Conservation (phyloP, 2,888 invertebrate species). For the Asteroscopus sphinx region DNA sequence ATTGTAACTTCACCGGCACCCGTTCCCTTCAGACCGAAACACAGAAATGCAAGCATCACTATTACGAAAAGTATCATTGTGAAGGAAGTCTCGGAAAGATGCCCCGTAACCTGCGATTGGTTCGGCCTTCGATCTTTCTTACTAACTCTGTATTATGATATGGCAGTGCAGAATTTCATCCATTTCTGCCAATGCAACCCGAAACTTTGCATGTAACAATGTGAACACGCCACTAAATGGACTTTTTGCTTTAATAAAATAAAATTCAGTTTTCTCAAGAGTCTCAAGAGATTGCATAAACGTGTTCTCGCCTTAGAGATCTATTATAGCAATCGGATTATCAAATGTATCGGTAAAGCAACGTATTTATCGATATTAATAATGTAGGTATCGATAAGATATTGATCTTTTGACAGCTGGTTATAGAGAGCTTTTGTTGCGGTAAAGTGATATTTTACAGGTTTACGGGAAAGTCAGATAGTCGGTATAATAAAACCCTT, state of each 20-base stretch:
- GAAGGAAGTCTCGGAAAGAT: not conserved
- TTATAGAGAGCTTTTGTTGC: too few species aligned
- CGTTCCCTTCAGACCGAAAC: too few species aligned
- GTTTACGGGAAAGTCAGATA: too few species aligned
- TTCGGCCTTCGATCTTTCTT: constrained; percentile 50
- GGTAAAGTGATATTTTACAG: too few species aligned
- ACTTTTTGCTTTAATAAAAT: constrained; percentile 33
- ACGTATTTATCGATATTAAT: too few species aligned
- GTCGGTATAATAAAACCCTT: too few species aligned
- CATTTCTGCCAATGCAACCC: constrained; percentile 79
- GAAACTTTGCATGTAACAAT: constrained; percentile 63
- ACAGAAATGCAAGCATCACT: too few species aligned
- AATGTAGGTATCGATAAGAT: too few species aligned
- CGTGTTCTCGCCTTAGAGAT: constrained; percentile 16
- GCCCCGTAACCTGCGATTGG: constrained; percentile 23
- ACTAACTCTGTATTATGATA: constrained; percentile 66
- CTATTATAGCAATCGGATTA: constrained; percentile 20
- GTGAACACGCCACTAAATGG: constrained; percentile 26
- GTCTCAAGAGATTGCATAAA: constrained; percentile 18
- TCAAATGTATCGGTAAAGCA: constrained; percentile 2
- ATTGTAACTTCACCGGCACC: too few species aligned
- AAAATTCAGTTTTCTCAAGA: constrained; percentile 26
- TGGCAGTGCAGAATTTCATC: constrained; percentile 68
- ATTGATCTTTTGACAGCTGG: too few species aligned
- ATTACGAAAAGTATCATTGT: too few species aligned